phyloP scores from a whole-genome alignment of 30 jellyfish, hydroid and myxozoan species.

The Aurelia sp. region DNA sequence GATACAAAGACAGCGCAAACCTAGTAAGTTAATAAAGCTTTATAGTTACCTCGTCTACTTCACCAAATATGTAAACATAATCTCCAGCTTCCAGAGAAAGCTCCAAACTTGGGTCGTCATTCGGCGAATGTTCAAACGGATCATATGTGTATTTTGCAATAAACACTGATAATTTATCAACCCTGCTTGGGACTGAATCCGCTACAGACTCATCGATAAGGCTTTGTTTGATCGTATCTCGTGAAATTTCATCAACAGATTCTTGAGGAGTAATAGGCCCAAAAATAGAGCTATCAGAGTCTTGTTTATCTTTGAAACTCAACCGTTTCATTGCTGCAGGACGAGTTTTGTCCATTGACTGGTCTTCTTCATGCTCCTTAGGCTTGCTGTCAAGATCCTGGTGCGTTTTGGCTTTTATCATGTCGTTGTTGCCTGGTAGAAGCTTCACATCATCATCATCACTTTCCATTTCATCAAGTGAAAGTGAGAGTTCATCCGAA shows the following conservation, averaged over 20 bases:
- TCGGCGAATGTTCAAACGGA: conserved; percentile 87
- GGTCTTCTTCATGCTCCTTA: no score
- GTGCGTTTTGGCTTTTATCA: no score
- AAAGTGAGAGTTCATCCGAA: conserved; percentile 65
- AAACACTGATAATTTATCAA: conserved; percentile 61
- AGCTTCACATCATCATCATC: neutral
- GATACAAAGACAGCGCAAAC: no score
- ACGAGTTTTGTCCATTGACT: neutral
- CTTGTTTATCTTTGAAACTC: conserved; percentile 20
- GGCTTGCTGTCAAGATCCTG: no score
- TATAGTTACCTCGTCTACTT: conserved; percentile 70
- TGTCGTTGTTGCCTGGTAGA: neutral
- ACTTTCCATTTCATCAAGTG: conserved; percentile 42
- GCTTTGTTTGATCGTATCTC: neutral
- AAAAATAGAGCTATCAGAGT: conserved; percentile 32
- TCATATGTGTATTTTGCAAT: conserved; percentile 84
- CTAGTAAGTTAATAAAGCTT: no score
- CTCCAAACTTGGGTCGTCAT: conserved; percentile 82
- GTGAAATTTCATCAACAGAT: conserved; percentile 18
- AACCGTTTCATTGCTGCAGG: conserved; percentile 41
- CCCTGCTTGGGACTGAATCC: neutral
- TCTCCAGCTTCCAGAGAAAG: conserved; percentile 81
- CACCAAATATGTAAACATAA: conserved; percentile 84
- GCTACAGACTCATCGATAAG: neutral
- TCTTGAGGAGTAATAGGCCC: conserved; percentile 42